phyloP scores from a whole-genome alignment of 2,113 vertebrate species.

The Aptenodytes forsteri region DNA sequence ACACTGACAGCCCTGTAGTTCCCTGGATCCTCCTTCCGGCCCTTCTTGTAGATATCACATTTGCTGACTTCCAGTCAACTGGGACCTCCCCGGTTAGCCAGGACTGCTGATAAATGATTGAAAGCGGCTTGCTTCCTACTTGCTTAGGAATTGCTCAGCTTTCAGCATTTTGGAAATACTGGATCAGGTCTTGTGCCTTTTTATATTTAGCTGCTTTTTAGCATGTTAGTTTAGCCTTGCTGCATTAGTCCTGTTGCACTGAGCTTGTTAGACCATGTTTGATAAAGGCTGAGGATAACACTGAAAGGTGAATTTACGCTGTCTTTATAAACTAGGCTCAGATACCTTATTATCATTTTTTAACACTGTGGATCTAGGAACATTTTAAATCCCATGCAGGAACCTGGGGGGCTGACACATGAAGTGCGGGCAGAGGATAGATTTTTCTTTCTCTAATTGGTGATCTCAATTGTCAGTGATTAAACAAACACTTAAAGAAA shows the following conservation, averaged over 20 bases:
- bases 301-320: neutral
- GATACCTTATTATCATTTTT: neutral
- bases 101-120: too few species aligned
- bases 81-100: too few species aligned
- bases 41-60: too few species aligned
- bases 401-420: neutral
- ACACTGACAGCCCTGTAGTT: too few species aligned
- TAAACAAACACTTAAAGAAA: constrained; percentile 42
- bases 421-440: neutral
- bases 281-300: neutral
- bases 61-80: too few species aligned
- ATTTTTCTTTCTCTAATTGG: constrained; percentile 30
- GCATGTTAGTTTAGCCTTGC: neutral
- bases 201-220: neutral
- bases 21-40: too few species aligned
- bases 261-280: neutral
- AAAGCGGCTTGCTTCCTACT: neutral
- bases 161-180: neutral
- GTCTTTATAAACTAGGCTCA: neutral
- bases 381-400: neutral
- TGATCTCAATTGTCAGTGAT: neutral
- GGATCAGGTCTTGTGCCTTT: neutral
- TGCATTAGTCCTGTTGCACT: neutral
- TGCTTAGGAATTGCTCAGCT: neutral
- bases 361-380: neutral